Evolutionary conservation across 2,113 vertebrate genomes (phyloP), one percentile per base, ranked within the genome.

Genomic region (Silurus asotus): DNA sequence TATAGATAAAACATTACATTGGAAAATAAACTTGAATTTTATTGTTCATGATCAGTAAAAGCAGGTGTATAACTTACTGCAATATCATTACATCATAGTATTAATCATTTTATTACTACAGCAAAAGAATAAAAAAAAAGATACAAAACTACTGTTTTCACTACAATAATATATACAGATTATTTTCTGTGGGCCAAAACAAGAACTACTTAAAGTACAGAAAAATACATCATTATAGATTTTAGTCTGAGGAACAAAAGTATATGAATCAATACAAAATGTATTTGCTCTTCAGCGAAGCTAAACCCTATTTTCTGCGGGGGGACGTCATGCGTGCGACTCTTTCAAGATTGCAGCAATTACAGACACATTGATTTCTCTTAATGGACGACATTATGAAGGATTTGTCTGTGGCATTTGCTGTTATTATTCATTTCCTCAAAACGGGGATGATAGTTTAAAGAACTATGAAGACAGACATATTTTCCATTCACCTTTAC

Each of bases 211-310:
- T 89, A 84, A 78, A 67, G 81, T 20, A 77, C 23, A 64, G 19
- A 88, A 93, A 94, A 92, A 94, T 94, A 95, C 92, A 92, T 92
- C 93, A 94, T 89, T 91, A 95, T 95, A 89, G 94, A 95, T 95
- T 93, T 93, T 87, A 91, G 92, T 83, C 91, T 76, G 89, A 93
- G 92, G 91, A 90, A 92, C 90, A 93, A 84, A 91, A 92, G 89
- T 93, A 94, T 92, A 93, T 92, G 88, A 93, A 94, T 95, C 93
- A 91, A 95, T 94, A 93, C 88, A 23, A 20, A 92, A 92, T 90
- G 89, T 87, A 92, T 89, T 91, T 69, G 91, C 90, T 88, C 89
- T 90, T 85, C 91, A 91, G 88, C 88, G 87, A 89, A 92, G 89
- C 80, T 89, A 90, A 92, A 89, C 88, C 91, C 91, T 93, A 74